phyloP scores from a whole-genome alignment of 2,888 invertebrate genomes.

The Cantharis nigra region DNA sequence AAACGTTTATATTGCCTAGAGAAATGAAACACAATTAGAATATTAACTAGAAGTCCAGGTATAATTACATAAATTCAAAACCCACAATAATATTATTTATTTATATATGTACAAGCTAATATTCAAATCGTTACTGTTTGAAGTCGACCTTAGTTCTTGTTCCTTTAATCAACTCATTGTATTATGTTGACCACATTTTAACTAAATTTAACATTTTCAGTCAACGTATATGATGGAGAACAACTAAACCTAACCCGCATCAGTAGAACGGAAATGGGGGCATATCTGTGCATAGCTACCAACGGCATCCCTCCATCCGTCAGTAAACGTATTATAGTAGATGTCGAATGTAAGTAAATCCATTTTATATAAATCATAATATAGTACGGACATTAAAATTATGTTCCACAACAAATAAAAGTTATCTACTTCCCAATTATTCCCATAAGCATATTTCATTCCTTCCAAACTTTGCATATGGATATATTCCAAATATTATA shows the following conservation, averaged over 20 bases:
- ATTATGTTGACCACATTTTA: slow-evolving; percentile 21
- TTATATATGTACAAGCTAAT: slow-evolving; percentile 13
- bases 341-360: slow-evolving; percentile 81
- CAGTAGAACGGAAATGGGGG: slow-evolving; percentile 86
- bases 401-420: not conserved
- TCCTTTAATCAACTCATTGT: slow-evolving; percentile 25
- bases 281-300: slow-evolving; percentile 81
- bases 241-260: slow-evolving; percentile 84
- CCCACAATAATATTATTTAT: slow-evolving; percentile 1
- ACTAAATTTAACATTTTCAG: slow-evolving; percentile 59
- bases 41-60: slow-evolving; percentile 24
- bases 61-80: slow-evolving; percentile 24
- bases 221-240: slow-evolving; percentile 82
- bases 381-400: not conserved
- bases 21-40: slow-evolving; percentile 26
- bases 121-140: slow-evolving; percentile 23
- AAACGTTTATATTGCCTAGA: slow-evolving; percentile 14
- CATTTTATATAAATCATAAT: not conserved
- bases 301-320: slow-evolving; percentile 90
- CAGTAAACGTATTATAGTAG: slow-evolving; percentile 88
- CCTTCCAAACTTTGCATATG: too few relatives aligned
- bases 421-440: not conserved
- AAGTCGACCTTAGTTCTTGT: slow-evolving; percentile 6
- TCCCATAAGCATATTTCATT: not conserved
- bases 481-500: too few relatives aligned